Conservation (phyloP, 2,113 vertebrate species). For the Abramis brama region DNA sequence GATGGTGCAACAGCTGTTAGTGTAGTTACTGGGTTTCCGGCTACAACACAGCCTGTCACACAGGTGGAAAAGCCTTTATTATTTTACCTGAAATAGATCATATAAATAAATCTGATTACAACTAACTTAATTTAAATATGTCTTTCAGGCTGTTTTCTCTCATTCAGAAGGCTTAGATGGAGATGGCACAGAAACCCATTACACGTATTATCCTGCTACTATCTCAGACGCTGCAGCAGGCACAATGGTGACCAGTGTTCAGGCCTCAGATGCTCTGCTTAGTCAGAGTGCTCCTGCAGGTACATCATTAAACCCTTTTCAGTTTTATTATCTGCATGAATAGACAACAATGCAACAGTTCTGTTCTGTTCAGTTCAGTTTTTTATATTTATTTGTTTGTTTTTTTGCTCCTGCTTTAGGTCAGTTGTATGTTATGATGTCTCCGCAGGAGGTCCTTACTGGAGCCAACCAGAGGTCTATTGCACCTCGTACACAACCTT, state of each 20-base stretch:
- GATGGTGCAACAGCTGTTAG: conserved; percentile 88
- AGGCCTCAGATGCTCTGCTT: conserved; percentile 75
- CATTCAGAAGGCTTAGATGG: conserved; percentile 77
- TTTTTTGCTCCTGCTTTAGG: conserved; percentile 71
- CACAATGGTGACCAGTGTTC: conserved; percentile 81
- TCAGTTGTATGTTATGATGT: conserved; percentile 97
- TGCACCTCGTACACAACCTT: conserved; percentile 88
- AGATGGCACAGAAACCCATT: conserved; percentile 76
- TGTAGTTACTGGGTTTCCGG: conserved; percentile 84
- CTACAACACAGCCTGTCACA: conserved; percentile 84
- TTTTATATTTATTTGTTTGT: neutral
- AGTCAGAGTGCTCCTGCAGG: conserved; percentile 77
- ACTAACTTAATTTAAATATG: neutral
- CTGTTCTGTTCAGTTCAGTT: neutral
- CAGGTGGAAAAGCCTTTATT: conserved; percentile 74
- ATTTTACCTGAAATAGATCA: neutral
- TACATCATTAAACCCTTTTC: conserved; percentile 41
- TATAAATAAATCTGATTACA: neutral
- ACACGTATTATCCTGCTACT: conserved; percentile 79
- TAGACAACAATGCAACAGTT: neutral
- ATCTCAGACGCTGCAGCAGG: conserved; percentile 74
- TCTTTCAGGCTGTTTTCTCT: conserved; percentile 76
- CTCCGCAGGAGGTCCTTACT: conserved; percentile 90
- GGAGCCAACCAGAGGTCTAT: conserved; percentile 88
- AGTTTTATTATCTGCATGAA: neutral